Base-by-base conservation (phyloP, 2,888 invertebrate genomes). In the Pristionchus mayeri region DNA sequence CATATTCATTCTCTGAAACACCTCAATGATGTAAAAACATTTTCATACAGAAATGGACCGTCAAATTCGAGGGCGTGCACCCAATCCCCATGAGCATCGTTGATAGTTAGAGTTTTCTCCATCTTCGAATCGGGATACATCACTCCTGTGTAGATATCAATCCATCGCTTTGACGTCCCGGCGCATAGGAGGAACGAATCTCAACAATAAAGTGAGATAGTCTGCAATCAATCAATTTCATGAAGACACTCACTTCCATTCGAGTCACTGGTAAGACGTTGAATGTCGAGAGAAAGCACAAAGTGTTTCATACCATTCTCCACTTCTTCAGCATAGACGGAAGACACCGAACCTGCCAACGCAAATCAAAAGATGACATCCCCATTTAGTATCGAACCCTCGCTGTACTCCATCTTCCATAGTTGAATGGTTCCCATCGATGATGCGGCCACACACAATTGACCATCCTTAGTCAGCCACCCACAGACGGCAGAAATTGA, bases 61-160 rank as follows among this genome's bases (percentile, higher is more conserved):
- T 90, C 89, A 57, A 91, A 91, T 24, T 89, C 86, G 13, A 91
- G 85, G 0, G 90, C 87, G 82, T 90, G 88, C 57, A 89, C 88
- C 91, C 91, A 91, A 85, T 89, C 90, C 9, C 87, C 86, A 81
- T 90, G 89, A 27, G 89, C 90, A 16, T 87, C 30, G 44, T 40
- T 85, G 4, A 91, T 52, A 9, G 86, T 82, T 30, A 63, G 85
- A 16, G 48, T 75, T 67, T 89, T 88, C 16, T 52, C 24, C n/a
- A 54, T 80, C 37, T 80, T 37, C n/a, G 37, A 30, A 80, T 80
- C 40, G 1, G 40, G 44, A 37, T 34, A 37, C n/a, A 83, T 34
- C 83, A 78, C 63, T 37, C 81, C 81, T 11, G 81, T 48, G 30
- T 82, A 82, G 18, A 90, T 71, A 75, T 90, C 90, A 18, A 91